These are phyloP conservation scores for Sorex araneus DNA, from an alignment of 2,113 vertebrate species.

Conservation along the genomic window DNA sequence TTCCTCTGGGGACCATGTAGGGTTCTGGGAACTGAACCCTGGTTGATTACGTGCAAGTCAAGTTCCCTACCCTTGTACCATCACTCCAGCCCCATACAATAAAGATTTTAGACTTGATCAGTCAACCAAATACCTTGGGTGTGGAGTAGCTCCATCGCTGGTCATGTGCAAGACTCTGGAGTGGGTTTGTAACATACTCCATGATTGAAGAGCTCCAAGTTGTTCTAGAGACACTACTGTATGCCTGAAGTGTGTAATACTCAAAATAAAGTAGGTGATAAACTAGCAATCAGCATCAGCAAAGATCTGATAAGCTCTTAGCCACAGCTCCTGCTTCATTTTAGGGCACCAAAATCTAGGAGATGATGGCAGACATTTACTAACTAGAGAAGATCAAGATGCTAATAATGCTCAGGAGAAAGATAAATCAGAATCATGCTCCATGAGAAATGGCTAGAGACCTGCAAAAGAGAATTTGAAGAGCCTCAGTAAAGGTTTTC, in stretches of 20 bases:
- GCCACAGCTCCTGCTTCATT: background rate
- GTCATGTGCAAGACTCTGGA: background rate
- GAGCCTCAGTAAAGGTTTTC: background rate
- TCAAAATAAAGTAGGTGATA: background rate
- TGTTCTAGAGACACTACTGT: background rate
- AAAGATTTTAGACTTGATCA: background rate
- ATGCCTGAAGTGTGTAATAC: background rate
- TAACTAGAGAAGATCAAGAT: background rate
- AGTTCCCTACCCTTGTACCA: too few relatives aligned
- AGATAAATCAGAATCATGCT: background rate
- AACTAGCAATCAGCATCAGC: background rate
- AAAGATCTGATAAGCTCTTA: background rate
- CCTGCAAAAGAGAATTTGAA: background rate
- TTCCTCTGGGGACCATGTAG: too few relatives aligned
- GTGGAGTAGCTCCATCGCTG: rapidly evolving
- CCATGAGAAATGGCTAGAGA: background rate
- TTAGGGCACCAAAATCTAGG: background rate
- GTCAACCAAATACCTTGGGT: background rate
- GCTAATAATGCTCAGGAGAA: background rate
- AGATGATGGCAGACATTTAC: background rate
- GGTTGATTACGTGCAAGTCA: too few relatives aligned
- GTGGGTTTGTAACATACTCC: background rate
- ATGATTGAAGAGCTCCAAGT: conserved; percentile 35
- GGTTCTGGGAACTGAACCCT: too few relatives aligned
- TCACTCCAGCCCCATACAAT: too few relatives aligned